Evolutionary conservation across 2,797 vertebrate genomes (phyloP).

Genomic region (Anas capensis): DNA sequence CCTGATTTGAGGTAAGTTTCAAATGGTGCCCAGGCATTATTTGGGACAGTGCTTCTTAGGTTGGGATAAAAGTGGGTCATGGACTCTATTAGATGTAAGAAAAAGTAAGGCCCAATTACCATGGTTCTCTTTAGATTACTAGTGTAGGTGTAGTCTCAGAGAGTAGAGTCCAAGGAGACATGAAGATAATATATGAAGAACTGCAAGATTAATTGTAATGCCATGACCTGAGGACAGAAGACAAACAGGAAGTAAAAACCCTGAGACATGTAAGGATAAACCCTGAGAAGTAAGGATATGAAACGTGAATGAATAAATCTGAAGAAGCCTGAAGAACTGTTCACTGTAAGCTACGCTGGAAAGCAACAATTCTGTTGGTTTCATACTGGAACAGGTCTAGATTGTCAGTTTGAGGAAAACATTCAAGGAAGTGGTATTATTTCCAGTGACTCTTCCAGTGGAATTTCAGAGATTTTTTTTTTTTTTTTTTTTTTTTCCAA

Average conservation of each 20-base stretch:
- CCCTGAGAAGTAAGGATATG: not conserved
- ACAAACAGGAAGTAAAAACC: not conserved
- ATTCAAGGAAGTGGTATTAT: not conserved
- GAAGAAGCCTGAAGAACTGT: not conserved
- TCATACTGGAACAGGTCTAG: not conserved
- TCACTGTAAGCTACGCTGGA: not conserved
- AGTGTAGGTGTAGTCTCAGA: not conserved
- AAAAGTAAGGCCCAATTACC: not conserved
- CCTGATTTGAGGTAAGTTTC: not conserved
- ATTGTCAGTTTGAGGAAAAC: not conserved
- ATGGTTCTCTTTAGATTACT: not conserved
- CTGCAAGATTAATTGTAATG: not conserved
- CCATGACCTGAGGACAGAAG: not conserved
- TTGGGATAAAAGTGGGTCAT: not conserved
- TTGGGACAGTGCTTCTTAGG: not conserved
- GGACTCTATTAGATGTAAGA: not conserved
- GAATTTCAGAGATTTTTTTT: not conserved
- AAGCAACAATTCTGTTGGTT: not conserved
- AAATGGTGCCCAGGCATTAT: not conserved
- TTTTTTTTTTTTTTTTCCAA: not conserved
- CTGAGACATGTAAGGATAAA: not conserved
- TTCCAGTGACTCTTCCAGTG: not conserved
- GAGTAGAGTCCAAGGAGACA: conserved; percentile 53
- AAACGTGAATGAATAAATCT: not conserved
- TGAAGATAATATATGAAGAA: not conserved